These are phyloP conservation scores for Trachythela sp. DNA, from an alignment of 64 coral and sea anemone genomes.

Conservation along the genomic window DNA sequence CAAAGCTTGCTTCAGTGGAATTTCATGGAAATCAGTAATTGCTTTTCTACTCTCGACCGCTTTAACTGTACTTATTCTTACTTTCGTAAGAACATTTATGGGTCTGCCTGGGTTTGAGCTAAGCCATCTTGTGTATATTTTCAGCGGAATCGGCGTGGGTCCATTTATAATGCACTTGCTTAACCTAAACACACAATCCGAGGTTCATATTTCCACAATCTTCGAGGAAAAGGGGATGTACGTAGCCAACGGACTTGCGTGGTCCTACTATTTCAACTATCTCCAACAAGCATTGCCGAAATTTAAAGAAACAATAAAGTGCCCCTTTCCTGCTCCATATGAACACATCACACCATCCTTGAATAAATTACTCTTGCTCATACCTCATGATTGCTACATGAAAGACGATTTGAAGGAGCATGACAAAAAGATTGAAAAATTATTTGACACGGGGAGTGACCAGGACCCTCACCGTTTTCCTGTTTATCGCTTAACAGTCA, in stretches of 20 bases:
- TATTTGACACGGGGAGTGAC: not conserved
- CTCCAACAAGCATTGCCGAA: not conserved
- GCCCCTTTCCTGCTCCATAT: no score
- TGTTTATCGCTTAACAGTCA: not conserved
- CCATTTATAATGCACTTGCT: not conserved
- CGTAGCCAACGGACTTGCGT: not conserved
- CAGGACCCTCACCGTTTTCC: not conserved
- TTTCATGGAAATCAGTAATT: not conserved
- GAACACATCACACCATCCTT: no score
- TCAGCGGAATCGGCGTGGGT: not conserved
- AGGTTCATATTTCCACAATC: not conserved
- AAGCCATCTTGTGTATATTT: not conserved
- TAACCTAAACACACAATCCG: not conserved
- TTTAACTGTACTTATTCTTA: not conserved
- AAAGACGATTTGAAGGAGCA: not conserved
- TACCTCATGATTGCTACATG: not conserved
- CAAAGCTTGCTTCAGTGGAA: not conserved
- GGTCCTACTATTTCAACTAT: conserved; percentile 11
- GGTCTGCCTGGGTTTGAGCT: not conserved
- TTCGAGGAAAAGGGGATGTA: not conserved
- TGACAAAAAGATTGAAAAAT: not conserved
- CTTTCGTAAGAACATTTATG: not conserved
- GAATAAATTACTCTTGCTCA: not conserved
- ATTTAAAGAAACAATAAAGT: not conserved
- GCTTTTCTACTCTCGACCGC: not conserved